phyloP scores from a whole-genome alignment of 2,797 vertebrate species.

The Hypotaenidia philippensis region DNA sequence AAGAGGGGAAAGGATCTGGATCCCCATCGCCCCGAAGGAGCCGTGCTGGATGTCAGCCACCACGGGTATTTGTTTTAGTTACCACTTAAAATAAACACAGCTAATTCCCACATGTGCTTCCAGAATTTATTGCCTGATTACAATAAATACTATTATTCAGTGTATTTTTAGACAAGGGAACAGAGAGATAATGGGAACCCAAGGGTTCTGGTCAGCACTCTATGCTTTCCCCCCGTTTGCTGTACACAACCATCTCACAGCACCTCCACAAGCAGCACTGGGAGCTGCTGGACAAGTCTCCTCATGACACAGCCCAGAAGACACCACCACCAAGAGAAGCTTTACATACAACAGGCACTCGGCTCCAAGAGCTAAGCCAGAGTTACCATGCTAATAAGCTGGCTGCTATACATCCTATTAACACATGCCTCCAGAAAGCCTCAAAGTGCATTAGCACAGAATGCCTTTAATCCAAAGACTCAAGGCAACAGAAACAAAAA shows the following conservation, averaged over 20 bases:
- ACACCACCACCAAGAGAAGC: not conserved
- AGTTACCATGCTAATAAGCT: not conserved
- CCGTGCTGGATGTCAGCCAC: conserved; percentile 12
- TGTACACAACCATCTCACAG: not conserved
- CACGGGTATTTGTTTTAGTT: conserved; percentile 1
- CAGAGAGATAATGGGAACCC: not conserved
- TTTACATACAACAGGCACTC: not conserved
- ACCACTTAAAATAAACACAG: conserved; percentile 20
- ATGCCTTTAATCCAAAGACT: not conserved
- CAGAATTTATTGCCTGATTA: conserved; percentile 28
- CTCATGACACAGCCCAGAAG: not conserved
- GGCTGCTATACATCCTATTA: not conserved
- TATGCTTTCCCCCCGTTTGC: not conserved
- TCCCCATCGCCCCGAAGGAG: not conserved
- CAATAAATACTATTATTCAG: not conserved
- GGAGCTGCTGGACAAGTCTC: not conserved
- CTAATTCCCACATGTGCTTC: conserved; percentile 30
- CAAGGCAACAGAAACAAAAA: not conserved
- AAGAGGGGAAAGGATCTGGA: not conserved
- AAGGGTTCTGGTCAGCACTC: not conserved
- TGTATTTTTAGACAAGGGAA: conserved; percentile 11
- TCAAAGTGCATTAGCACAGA: not conserved
- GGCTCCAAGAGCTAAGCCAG: not conserved
- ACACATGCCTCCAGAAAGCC: conserved; percentile 3
- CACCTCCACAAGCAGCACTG: not conserved